Conservation (phyloP, 2,888 invertebrate species). For the Drosophila emarginata region DNA sequence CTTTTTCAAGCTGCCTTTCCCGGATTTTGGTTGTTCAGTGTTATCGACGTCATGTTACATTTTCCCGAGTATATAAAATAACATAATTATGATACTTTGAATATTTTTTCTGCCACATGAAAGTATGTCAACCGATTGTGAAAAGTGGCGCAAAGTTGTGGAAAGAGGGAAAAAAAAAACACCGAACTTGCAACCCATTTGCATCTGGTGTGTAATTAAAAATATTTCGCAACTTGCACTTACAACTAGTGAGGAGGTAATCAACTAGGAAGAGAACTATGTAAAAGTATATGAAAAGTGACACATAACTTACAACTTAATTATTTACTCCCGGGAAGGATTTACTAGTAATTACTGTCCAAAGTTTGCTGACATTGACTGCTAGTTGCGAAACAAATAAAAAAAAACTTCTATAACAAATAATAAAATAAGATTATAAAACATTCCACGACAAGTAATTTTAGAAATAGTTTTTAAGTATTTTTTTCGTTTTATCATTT, state of each 20-base stretch:
- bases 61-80: constrained; percentile 20
- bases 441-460: too few species aligned
- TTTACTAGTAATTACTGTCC: not conserved
- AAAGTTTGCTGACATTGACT: not conserved
- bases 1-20: constrained; percentile 1
- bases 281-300: not conserved
- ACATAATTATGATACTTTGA: constrained; percentile 34
- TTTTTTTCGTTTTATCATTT: too few species aligned
- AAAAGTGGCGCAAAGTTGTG: constrained; percentile 20
- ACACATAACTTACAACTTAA: not conserved
- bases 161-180: not conserved
- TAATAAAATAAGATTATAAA: too few species aligned
- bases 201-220: constrained; percentile 21
- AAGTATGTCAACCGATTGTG: constrained; percentile 36
- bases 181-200: not conserved
- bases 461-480: too few species aligned
- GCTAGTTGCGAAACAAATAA: not conserved
- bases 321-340: not conserved
- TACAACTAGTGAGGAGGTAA: not conserved
- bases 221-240: constrained; percentile 26
- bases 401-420: not conserved
- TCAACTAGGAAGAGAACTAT: not conserved
- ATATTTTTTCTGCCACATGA: constrained; percentile 9
- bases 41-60: constrained; percentile 16
- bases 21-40: constrained; percentile 19